Percentiles rank a stretch among this genome's conserved stretches.
These are phyloP conservation scores for Synchiropus splendidus DNA, from an alignment of 2,113 vertebrate species.

Conservation along the genomic window DNA sequence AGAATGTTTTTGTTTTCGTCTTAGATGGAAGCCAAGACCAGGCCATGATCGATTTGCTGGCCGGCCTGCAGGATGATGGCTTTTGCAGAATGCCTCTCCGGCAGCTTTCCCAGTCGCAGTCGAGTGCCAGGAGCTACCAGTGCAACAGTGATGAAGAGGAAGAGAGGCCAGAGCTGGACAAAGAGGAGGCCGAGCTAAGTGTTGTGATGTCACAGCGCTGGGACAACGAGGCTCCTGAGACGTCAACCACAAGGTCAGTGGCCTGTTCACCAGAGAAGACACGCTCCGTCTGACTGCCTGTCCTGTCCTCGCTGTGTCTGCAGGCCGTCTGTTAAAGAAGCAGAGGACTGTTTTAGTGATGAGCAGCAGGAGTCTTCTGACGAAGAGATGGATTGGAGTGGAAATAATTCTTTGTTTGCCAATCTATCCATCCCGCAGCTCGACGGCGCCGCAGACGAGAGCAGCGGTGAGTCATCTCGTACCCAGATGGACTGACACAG, in stretches of 20 bases:
- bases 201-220: slow-evolving; percentile 91
- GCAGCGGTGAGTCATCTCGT: slow-evolving; percentile 73
- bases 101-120: slow-evolving; percentile 58
- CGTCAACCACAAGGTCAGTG: slow-evolving; percentile 63
- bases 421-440: slow-evolving; percentile 93
- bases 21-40: slow-evolving; percentile 80
- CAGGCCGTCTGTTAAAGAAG: slow-evolving; percentile 69
- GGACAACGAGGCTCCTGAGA: slow-evolving; percentile 73
- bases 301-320: background rate
- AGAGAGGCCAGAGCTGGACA: slow-evolving; percentile 79
- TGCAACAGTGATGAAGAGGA: slow-evolving; percentile 97
- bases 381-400: slow-evolving; percentile 91
- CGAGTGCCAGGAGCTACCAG: slow-evolving; percentile 62
- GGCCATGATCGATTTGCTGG: slow-evolving; percentile 80
- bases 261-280: too few species aligned
- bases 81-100: slow-evolving; percentile 67
- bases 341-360: slow-evolving; percentile 74
- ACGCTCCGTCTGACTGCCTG: background rate
- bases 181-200: slow-evolving; percentile 88
- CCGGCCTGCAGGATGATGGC: slow-evolving; percentile 81
- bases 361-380: slow-evolving; percentile 82
- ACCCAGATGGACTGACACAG: background rate
- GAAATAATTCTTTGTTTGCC: slow-evolving; percentile 72
- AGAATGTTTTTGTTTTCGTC: background rate
- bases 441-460: slow-evolving; percentile 95